phyloP scores from a whole-genome alignment of 2,888 invertebrate species.

The Drosophila sordidula region DNA sequence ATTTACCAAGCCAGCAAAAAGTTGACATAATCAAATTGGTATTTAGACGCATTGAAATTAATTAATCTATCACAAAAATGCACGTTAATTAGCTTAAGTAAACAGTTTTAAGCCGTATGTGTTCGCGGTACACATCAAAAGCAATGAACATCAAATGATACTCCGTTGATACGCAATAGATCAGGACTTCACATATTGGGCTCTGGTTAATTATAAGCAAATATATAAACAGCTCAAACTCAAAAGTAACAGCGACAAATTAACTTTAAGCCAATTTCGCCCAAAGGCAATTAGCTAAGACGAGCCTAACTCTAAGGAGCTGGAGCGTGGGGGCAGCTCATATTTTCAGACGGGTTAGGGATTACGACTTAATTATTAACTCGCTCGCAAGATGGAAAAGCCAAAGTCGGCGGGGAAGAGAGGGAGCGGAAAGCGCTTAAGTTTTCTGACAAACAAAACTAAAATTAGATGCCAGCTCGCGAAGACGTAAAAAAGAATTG shows the following conservation, averaged over 20 bases:
- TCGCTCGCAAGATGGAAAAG: conserved; percentile 14
- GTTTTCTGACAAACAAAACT: conserved; percentile 70
- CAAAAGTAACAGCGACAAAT: conserved; percentile 51
- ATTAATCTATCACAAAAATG: conserved; percentile 1
- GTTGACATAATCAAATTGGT: conserved; percentile 1
- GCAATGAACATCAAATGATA: conserved; percentile 19
- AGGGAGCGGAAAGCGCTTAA: conserved; percentile 43
- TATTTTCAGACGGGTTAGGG: conserved; percentile 1
- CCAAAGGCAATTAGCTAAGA: conserved; percentile 48
- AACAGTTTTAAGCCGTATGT: not conserved
- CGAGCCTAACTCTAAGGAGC: conserved; percentile 14
- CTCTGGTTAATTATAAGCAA: conserved; percentile 70
- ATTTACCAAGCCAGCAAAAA: not conserved
- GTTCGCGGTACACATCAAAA: conserved; percentile 19
- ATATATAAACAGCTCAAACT: conserved; percentile 53
- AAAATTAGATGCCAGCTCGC: conserved; percentile 49
- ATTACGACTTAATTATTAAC: conserved; percentile 22
- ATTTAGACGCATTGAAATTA: not conserved
- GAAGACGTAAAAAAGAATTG: conserved; percentile 35
- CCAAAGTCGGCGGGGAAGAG: conserved; percentile 1
- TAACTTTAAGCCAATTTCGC: conserved; percentile 52
- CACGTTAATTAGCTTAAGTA: conserved; percentile 26
- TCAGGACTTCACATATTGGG: conserved; percentile 35
- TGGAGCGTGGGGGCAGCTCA: not conserved
- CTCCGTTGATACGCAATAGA: conserved; percentile 4